These are phyloP conservation scores for Gavialis gangeticus DNA, from an alignment of 2,113 vertebrate species.

Conservation along the genomic window DNA sequence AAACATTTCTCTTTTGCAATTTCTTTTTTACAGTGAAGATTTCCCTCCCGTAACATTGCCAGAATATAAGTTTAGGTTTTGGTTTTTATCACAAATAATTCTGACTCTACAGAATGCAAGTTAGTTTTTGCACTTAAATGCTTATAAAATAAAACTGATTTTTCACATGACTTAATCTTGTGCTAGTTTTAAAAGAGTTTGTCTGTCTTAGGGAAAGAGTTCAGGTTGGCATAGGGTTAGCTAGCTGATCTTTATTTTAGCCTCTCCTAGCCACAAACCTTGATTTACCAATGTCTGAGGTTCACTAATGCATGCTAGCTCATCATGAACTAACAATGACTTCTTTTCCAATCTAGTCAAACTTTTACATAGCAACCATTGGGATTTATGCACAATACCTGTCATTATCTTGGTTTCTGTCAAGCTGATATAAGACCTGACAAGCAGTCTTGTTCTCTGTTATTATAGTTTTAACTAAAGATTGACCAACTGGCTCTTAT, in stretches of 20 bases:
- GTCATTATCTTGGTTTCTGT: constrained; percentile 4
- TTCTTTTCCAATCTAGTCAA: constrained; percentile 19
- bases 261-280: constrained; percentile 15
- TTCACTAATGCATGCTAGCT: neutral
- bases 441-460: neutral
- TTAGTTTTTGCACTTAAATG: neutral
- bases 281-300: neutral
- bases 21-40: neutral
- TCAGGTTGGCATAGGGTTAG: constrained; percentile 33
- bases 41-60: too few relatives aligned
- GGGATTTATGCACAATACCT: constrained; percentile 19
- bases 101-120: neutral
- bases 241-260: constrained; percentile 37
- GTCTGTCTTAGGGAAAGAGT: constrained; percentile 20
- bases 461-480: neutral
- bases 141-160: neutral
- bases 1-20: neutral
- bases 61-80: neutral
- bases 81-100: neutral
- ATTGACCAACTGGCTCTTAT: neutral
- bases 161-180: neutral
- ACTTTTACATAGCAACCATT: constrained; percentile 5
- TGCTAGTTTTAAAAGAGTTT: neutral
- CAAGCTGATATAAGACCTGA: neutral
- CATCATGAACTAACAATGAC: constrained; percentile 14